Conservation (phyloP, 2,888 invertebrate species). For the Atethmia centrago region DNA sequence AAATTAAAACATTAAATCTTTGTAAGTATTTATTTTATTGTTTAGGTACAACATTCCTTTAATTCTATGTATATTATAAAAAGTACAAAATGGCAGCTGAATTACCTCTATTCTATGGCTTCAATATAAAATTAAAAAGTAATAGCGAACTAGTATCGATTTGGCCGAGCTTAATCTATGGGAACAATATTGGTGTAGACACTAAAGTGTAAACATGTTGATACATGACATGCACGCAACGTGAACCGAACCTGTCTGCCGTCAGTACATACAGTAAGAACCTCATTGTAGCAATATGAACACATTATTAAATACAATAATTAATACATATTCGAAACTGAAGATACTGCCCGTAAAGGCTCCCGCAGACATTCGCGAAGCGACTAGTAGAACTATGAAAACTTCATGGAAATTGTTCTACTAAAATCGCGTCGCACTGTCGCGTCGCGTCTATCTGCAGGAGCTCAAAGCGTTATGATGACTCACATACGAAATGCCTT, state of each 20-base stretch:
- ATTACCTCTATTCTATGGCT: conserved; percentile 74
- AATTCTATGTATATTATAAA: conserved; percentile 66
- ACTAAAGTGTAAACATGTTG: conserved; percentile 71
- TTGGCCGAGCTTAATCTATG: conserved; percentile 88
- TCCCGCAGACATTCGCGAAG: too few relatives aligned
- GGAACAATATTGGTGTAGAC: conserved; percentile 87
- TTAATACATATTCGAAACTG: conserved; percentile 18
- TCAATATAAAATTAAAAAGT: conserved; percentile 67
- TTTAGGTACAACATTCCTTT: conserved; percentile 76
- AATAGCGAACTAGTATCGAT: conserved; percentile 70
- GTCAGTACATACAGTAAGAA: conserved; percentile 59
- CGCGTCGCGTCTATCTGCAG: too few relatives aligned
- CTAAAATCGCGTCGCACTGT: too few relatives aligned
- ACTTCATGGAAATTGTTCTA: too few relatives aligned
- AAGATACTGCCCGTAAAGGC: conserved; percentile 77
- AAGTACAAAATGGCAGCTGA: conserved; percentile 87
- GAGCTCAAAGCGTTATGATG: conserved; percentile 71
- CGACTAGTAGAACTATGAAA: too few relatives aligned
- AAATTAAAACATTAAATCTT: conserved; percentile 67
- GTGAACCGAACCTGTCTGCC: conserved; percentile 72
- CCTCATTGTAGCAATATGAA: conserved; percentile 62
- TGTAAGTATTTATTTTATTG: conserved; percentile 73
- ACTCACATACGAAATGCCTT: conserved; percentile 85
- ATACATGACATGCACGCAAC: conserved; percentile 80
- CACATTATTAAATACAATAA: conserved; percentile 51